Conservation (phyloP, 2,797 vertebrate genomes). For the Gymnocypris eckloni region DNA sequence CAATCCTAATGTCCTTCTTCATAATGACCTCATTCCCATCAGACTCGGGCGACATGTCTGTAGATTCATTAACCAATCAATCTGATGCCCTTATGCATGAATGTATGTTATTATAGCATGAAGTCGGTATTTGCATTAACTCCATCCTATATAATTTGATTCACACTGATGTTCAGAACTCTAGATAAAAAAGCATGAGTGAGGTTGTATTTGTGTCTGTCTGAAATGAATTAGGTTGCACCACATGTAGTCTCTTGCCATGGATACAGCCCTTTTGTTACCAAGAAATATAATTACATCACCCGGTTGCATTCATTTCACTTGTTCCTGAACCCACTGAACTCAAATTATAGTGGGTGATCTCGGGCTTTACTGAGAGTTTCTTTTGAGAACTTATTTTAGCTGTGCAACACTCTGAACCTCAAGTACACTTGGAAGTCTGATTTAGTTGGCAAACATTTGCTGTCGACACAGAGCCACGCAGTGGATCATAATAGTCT, state of each 20-base stretch:
- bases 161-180: not conserved
- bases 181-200: not conserved
- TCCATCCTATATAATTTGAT: not conserved
- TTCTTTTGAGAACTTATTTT: not conserved
- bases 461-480: not conserved
- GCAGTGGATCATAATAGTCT: not conserved
- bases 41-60: not conserved
- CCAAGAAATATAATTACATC: conserved; percentile 47
- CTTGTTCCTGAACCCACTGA: conserved; percentile 27
- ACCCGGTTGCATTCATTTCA: conserved; percentile 41
- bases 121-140: conserved; percentile 6
- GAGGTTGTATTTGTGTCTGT: not conserved
- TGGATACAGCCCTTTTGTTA: conserved; percentile 43
- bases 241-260: conserved; percentile 39
- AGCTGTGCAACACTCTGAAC: not conserved
- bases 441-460: not conserved
- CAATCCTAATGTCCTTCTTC: conserved; percentile 9
- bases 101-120: not conserved
- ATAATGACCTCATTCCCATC: conserved; percentile 21
- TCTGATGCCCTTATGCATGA: not conserved
- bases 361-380: not conserved
- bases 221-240: conserved; percentile 20
- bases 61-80: conserved; percentile 3
- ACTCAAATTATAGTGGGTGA: not conserved
- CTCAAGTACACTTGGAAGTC: not conserved